Conservation (phyloP, 2,113 vertebrate genomes). For the Lathamus discolor region DNA sequence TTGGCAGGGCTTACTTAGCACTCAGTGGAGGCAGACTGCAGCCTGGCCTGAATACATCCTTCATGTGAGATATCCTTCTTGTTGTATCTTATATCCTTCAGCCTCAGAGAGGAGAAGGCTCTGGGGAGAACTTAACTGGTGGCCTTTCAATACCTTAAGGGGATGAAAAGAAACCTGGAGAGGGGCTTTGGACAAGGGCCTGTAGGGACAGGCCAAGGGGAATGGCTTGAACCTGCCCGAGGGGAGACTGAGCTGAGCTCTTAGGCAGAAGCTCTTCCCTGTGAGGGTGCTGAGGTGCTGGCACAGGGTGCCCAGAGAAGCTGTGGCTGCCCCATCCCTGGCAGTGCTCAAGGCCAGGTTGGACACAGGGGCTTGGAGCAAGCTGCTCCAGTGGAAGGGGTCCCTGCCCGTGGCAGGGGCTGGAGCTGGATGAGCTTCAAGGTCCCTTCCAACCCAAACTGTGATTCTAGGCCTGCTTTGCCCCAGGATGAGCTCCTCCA, state of each 20-base stretch:
- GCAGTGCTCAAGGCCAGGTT: too few relatives aligned
- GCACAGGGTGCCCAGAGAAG: too few relatives aligned
- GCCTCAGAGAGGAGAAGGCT: not conserved
- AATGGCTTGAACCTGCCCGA: not conserved
- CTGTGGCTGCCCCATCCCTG: too few relatives aligned
- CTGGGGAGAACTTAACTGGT: not conserved
- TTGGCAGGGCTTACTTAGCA: not conserved
- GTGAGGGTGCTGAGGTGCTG: too few relatives aligned
- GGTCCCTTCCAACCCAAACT: too few relatives aligned
- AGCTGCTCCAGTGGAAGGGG: not conserved
- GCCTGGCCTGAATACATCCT: not conserved
- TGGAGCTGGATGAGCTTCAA: not conserved
- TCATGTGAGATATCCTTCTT: not conserved
- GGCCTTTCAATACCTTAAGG: not conserved
- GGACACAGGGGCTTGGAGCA: not conserved
- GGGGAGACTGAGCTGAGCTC: too few relatives aligned
- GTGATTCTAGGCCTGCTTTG: too few relatives aligned
- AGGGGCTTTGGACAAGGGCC: not conserved
- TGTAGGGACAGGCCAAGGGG: not conserved
- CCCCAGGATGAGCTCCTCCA: too few relatives aligned
- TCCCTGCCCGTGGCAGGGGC: not conserved
- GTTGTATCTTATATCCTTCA: not conserved
- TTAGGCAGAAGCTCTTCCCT: too few relatives aligned
- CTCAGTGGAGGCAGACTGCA: not conserved
- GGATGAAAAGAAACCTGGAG: not conserved